phyloP scores from a whole-genome alignment of 2,113 vertebrate species.

The Phrynosoma blainvillii region DNA sequence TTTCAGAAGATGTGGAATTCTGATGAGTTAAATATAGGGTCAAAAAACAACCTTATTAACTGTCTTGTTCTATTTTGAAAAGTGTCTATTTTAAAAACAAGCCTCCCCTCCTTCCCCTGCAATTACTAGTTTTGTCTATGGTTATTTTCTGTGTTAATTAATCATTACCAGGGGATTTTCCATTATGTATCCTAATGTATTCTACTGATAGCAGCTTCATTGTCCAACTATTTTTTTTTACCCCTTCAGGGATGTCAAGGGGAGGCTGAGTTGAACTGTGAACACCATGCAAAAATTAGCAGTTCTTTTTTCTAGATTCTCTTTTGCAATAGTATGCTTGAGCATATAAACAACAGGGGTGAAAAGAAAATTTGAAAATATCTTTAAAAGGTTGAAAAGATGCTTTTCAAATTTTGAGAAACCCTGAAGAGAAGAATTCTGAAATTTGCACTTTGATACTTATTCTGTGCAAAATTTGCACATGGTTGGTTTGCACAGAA shows the following conservation, averaged over 20 bases:
- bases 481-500: too few species aligned
- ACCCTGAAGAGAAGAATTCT: too few species aligned
- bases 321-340: background rate
- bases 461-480: too few species aligned
- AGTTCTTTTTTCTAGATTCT: background rate
- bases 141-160: slow-evolving; percentile 5
- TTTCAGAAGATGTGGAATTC: background rate
- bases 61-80: slow-evolving; percentile 14
- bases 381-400: too few species aligned
- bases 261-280: background rate
- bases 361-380: too few species aligned
- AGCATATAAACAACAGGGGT: background rate
- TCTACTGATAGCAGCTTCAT: slow-evolving; percentile 4
- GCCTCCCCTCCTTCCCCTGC: background rate
- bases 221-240: background rate
- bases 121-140: slow-evolving; percentile 1
- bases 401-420: too few species aligned
- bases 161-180: background rate
- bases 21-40: slow-evolving; percentile 9
- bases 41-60: slow-evolving; percentile 3
- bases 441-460: too few species aligned
- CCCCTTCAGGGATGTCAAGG: background rate
- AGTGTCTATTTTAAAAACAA: slow-evolving; percentile 1
- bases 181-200: background rate
- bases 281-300: background rate